phyloP scores from a whole-genome alignment of 1,140 invertebrate genomes.

The Antheraea pernyi region DNA sequence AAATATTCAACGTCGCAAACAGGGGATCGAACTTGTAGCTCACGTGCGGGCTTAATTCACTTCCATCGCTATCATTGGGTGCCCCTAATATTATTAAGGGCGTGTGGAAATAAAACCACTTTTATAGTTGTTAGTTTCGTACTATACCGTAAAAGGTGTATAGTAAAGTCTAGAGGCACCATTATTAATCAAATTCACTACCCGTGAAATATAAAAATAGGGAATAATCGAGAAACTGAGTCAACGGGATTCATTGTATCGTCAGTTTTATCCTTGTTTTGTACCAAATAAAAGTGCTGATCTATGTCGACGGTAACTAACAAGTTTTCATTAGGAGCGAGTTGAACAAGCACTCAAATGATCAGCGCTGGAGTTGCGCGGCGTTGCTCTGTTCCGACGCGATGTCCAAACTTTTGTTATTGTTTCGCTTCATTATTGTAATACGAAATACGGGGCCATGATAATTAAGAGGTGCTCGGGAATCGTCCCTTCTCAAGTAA shows the following conservation, averaged over 20 bases:
- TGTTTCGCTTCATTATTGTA: constrained; percentile 77
- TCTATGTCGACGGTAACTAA: constrained; percentile 63
- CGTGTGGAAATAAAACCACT: constrained; percentile 10
- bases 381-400: constrained; percentile 46
- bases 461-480: constrained; percentile 73
- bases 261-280: constrained; percentile 50
- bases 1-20: constrained; percentile 14
- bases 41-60: constrained; percentile 29
- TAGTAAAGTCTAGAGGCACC: background rate
- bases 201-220: background rate
- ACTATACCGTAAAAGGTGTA: constrained; percentile 4
- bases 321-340: constrained; percentile 71
- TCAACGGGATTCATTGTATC: constrained; percentile 35
- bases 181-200: constrained; percentile 9
- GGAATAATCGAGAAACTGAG: constrained; percentile 27
- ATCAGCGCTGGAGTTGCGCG: constrained; percentile 57
- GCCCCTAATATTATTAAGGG: constrained; percentile 12
- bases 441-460: constrained; percentile 68
- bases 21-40: constrained; percentile 21
- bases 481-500: constrained; percentile 65
- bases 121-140: constrained; percentile 1
- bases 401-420: constrained; percentile 73
- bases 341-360: constrained; percentile 70
- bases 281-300: constrained; percentile 59
- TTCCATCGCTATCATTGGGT: constrained; percentile 23